These are phyloP conservation scores for Pygmarrhopalites habei DNA, from an alignment of 1,140 invertebrate genomes.

Conservation along the genomic window DNA sequence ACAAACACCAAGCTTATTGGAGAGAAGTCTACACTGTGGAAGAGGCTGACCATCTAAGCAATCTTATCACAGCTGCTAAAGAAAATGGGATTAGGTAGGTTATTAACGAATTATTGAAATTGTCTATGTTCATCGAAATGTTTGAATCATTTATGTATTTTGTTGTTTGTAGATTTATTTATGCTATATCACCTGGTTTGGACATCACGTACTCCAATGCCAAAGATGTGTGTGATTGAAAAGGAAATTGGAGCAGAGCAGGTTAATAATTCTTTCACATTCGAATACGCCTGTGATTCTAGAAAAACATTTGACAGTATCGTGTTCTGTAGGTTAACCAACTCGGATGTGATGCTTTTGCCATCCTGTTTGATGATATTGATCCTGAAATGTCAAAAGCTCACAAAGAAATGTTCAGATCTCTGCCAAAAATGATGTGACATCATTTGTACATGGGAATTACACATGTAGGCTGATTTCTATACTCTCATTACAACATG, in stretches of 20 bases:
- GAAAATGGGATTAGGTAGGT: slow-evolving; percentile 80
- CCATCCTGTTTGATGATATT: slow-evolving; percentile 96
- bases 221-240: slow-evolving; percentile 82
- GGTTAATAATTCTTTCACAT: slow-evolving; percentile 51
- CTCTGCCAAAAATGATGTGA: slow-evolving; percentile 95
- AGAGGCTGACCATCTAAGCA: slow-evolving; percentile 90
- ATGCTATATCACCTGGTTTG: slow-evolving; percentile 94
- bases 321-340: slow-evolving; percentile 61
- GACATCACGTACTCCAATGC: slow-evolving; percentile 94
- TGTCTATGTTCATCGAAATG: no score
- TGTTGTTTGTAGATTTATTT: slow-evolving; percentile 96
- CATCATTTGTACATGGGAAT: no score
- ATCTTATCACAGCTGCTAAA: slow-evolving; percentile 78
- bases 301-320: not conserved
- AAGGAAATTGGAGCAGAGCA: slow-evolving; percentile 94
- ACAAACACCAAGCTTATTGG: slow-evolving; percentile 95
- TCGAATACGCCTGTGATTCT: not conserved
- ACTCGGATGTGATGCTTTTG: slow-evolving; percentile 92
- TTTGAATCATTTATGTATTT: no score
- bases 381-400: slow-evolving; percentile 93
- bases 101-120: no score
- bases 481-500: no score
- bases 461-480: no score
- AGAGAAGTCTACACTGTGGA: slow-evolving; percentile 94
- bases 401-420: slow-evolving; percentile 94